Evolutionary conservation across 2,797 vertebrate species (phyloP).

Genomic region (Anguilla obscura): DNA sequence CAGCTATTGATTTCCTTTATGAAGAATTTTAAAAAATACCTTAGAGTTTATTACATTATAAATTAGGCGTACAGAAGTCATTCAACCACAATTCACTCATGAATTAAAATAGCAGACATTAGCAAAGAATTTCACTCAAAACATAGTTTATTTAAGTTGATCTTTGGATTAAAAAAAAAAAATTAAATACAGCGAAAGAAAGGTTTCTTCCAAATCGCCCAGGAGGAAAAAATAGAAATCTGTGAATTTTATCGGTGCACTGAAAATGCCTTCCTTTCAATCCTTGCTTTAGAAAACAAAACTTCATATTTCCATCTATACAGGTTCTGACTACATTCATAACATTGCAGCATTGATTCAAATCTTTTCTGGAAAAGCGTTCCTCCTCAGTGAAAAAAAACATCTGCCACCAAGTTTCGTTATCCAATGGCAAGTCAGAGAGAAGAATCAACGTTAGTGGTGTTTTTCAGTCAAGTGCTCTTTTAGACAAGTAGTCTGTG

Average conservation of each 20-base stretch:
- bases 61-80: background rate
- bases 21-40: background rate
- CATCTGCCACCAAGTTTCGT: background rate
- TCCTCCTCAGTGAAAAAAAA: background rate
- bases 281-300: background rate
- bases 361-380: background rate
- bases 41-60: background rate
- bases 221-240: background rate
- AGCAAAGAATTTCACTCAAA: conserved; percentile 3
- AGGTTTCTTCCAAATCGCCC: background rate
- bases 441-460: background rate
- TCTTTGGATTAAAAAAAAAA: background rate
- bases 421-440: background rate
- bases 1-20: background rate
- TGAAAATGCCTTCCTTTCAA: background rate
- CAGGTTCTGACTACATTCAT: background rate
- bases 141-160: conserved; percentile 16
- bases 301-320: background rate
- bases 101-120: background rate
- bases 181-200: conserved; percentile 1
- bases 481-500: background rate
- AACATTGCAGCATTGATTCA: background rate
- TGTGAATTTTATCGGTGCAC: background rate
- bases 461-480: background rate
- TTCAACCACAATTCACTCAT: background rate